These are phyloP conservation scores for Nasua narica DNA, from an alignment of 2,797 vertebrate species.

Conservation along the genomic window DNA sequence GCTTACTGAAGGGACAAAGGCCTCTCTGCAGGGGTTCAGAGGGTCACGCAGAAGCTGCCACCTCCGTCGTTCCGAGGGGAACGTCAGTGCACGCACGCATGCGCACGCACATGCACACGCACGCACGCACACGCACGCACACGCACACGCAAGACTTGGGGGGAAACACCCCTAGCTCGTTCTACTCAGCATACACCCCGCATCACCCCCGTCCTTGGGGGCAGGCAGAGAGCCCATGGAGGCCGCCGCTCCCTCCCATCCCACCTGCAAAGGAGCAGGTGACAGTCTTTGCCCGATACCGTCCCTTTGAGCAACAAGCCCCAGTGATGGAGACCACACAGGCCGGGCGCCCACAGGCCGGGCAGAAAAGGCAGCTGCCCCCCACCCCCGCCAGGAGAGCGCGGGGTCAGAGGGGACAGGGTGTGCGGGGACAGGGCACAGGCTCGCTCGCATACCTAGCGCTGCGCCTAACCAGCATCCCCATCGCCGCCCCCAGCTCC, in stretches of 20 bases:
- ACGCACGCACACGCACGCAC: accelerated
- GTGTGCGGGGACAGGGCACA: background rate
- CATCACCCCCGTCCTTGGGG: background rate
- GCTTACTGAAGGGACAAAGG: background rate
- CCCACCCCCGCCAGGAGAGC: background rate
- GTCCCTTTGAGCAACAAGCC: background rate
- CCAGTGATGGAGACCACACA: background rate
- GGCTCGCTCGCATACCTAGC: background rate
- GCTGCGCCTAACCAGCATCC: background rate
- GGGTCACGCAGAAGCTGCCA: background rate
- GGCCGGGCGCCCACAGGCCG: background rate
- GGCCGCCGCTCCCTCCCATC: background rate
- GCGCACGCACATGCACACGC: accelerated
- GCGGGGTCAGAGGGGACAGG: no score
- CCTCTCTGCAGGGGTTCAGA: background rate
- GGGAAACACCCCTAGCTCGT: background rate
- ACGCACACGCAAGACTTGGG: no score
- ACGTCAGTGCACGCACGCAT: no score
- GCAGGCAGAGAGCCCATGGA: background rate
- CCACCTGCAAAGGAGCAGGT: background rate
- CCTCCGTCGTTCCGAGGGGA: accelerated
- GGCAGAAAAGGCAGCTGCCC: background rate
- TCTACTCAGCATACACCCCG: background rate
- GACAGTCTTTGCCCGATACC: background rate
- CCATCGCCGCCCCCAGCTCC: background rate